Conservation (phyloP, 2,888 invertebrate species). For the Gymnoscelis rufifasciata region DNA sequence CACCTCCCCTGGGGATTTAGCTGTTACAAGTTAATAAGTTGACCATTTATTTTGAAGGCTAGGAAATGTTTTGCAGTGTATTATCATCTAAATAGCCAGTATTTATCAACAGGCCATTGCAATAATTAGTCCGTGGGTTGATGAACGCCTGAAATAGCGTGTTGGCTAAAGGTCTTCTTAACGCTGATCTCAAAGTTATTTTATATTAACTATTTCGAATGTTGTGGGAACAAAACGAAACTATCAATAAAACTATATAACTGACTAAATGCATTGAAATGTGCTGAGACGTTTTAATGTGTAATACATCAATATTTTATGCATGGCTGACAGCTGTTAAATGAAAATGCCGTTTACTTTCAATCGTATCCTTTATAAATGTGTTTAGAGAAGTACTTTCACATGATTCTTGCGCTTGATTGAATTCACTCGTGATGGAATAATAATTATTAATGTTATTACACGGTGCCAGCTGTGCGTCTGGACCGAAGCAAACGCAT, state of each 20-base stretch:
- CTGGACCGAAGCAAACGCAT: slow-evolving; percentile 36
- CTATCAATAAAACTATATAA: slow-evolving; percentile 32
- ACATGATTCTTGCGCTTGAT: slow-evolving; percentile 29
- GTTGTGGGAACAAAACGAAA: slow-evolving; percentile 39
- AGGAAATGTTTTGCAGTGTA: background rate
- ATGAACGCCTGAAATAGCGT: background rate
- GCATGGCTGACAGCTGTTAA: background rate
- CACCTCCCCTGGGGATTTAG: slow-evolving; percentile 20
- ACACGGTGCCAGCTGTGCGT: slow-evolving; percentile 28
- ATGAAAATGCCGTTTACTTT: slow-evolving; percentile 3
- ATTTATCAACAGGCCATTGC: background rate
- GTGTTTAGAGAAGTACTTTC: slow-evolving; percentile 2
- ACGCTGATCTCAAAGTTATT: slow-evolving; percentile 39
- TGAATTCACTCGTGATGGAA: slow-evolving; percentile 35
- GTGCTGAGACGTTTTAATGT: slow-evolving; percentile 25
- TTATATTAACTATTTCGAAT: slow-evolving; percentile 36
- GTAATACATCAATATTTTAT: slow-evolving; percentile 20
- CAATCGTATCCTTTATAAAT: background rate
- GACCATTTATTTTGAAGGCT: slow-evolving; percentile 3
- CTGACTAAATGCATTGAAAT: slow-evolving; percentile 34
- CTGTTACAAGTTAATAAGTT: slow-evolving; percentile 23
- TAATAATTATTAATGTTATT: slow-evolving; percentile 44
- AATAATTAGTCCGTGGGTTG: background rate
- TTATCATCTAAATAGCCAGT: background rate
- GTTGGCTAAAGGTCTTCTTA: slow-evolving; percentile 26